These are phyloP conservation scores for Pseudomyrmex gracilis DNA, from an alignment of 1,140 invertebrate genomes.

Conservation along the genomic window DNA sequence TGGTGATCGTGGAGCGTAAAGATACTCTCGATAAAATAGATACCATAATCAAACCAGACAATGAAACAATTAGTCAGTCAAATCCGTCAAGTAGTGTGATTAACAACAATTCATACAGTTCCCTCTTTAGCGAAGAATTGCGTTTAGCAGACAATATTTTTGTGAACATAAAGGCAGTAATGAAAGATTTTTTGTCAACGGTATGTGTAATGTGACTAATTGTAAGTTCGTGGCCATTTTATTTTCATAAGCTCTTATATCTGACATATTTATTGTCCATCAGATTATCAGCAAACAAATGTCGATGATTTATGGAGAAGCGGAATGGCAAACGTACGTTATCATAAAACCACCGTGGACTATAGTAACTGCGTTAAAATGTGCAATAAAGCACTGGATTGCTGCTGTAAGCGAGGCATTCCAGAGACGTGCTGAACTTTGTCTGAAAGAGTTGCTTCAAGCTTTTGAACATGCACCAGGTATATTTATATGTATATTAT, in stretches of 20 bases:
- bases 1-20: conserved; percentile 74
- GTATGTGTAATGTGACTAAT: conserved; percentile 60
- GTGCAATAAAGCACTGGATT: conserved; percentile 83
- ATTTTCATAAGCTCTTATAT: neutral
- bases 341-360: conserved; percentile 83
- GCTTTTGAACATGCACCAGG: conserved; percentile 66
- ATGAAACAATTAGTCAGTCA: conserved; percentile 20
- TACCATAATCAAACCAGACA: conserved; percentile 56
- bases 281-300: conserved; percentile 82
- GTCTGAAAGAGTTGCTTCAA: conserved; percentile 73
- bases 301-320: conserved; percentile 76
- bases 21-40: conserved; percentile 80
- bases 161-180: conserved; percentile 72
- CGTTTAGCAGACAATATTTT: conserved; percentile 75
- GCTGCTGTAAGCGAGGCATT: conserved; percentile 80
- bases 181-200: conserved; percentile 74
- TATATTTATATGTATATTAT: conserved; percentile 37
- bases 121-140: conserved; percentile 66
- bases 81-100: neutral
- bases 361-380: conserved; percentile 75
- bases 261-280: conserved; percentile 6
- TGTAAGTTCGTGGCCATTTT: neutral
- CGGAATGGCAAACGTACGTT: conserved; percentile 76
- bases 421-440: conserved; percentile 63
- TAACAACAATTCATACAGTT: neutral